phyloP scores from a whole-genome alignment of 2,113 vertebrate species.

The Trichomycterus rosablanca region DNA sequence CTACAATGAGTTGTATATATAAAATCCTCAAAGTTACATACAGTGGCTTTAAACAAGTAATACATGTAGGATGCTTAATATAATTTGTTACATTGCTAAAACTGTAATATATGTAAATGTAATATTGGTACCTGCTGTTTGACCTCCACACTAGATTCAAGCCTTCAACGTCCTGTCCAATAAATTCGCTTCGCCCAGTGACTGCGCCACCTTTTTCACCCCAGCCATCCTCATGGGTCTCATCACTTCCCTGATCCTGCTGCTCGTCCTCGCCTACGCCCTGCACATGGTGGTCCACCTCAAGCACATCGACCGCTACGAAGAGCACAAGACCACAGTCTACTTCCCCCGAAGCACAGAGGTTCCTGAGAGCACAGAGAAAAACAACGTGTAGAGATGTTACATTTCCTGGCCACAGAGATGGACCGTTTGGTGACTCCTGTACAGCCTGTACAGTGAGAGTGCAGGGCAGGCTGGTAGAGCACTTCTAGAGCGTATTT shows the following conservation, averaged over 20 bases:
- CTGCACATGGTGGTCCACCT: constrained; percentile 92
- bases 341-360: constrained; percentile 74
- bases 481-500: not conserved
- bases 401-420: constrained; percentile 1
- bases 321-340: constrained; percentile 79
- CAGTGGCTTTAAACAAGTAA: no score
- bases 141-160: constrained; percentile 82
- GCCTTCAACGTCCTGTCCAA: constrained; percentile 82
- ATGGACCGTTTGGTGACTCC: constrained; percentile 16
- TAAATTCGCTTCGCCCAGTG: constrained; percentile 80
- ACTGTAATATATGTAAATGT: no score
- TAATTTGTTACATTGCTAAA: no score
- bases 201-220: constrained; percentile 82
- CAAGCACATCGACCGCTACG: constrained; percentile 85
- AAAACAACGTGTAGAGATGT: constrained; percentile 63
- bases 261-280: constrained; percentile 86
- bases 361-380: constrained; percentile 65
- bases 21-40: no score
- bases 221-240: constrained; percentile 88
- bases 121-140: no score
- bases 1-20: no score
- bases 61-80: no score
- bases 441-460: not conserved
- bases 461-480: not conserved
- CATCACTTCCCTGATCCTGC: constrained; percentile 82